These are phyloP conservation scores for Watersipora subatra DNA, from an alignment of 1,140 invertebrate genomes.

Conservation along the genomic window DNA sequence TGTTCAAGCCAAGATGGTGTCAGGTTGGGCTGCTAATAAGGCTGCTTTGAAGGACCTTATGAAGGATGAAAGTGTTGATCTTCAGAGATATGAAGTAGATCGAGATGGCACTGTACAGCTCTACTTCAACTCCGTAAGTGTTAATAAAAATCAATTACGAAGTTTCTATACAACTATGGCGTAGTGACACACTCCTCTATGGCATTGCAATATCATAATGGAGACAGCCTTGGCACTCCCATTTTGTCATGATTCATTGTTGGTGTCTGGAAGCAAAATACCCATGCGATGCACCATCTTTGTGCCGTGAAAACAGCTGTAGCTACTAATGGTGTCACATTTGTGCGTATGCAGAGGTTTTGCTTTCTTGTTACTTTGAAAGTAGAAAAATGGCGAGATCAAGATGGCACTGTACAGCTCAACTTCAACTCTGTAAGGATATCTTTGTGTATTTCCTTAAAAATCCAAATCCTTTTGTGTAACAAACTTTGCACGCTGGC, in stretches of 20 bases:
- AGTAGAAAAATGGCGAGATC: too few relatives aligned
- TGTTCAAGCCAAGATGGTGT: conserved; percentile 70
- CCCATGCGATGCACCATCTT: too few relatives aligned
- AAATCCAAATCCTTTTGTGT: not conserved
- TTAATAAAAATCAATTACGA: not conserved
- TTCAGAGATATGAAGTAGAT: conserved; percentile 56
- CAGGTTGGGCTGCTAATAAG: conserved; percentile 66
- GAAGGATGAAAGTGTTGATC: conserved; percentile 19
- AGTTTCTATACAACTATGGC: not conserved
- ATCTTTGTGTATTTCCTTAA: not conserved
- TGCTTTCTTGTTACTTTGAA: too few relatives aligned
- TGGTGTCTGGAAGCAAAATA: too few relatives aligned
- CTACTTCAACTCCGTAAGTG: conserved; percentile 58
- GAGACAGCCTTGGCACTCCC: not conserved
- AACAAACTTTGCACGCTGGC: not conserved
- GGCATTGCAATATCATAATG: not conserved
- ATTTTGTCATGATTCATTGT: too few relatives aligned
- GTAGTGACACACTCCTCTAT: not conserved
- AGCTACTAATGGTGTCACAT: too few relatives aligned
- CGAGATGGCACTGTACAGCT: conserved; percentile 54
- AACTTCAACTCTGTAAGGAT: conserved; percentile 62
- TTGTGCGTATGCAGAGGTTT: too few relatives aligned
- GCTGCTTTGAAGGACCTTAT: conserved; percentile 47
- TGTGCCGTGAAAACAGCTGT: too few relatives aligned
- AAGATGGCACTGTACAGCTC: conserved; percentile 53